Evolutionary conservation across 2,888 invertebrate genomes (phyloP).

Genomic region (Microctonus hyperodae): DNA sequence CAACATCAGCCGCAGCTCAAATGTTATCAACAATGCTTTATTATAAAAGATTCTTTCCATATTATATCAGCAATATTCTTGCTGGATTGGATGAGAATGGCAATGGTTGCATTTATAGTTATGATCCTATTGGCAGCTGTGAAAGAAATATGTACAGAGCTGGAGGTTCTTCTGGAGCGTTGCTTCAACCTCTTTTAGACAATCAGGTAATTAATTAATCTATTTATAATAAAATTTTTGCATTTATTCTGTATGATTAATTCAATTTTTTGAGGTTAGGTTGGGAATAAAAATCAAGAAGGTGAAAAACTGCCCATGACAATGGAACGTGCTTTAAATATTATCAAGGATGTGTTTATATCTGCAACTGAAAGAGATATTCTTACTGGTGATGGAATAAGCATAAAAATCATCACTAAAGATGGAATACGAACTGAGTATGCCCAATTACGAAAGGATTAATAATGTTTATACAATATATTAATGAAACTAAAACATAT

Average conservation of each 20-base stretch:
- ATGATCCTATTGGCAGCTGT: conserved; percentile 97
- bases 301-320: conserved; percentile 70
- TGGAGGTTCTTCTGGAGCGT: conserved; percentile 87
- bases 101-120: conserved; percentile 93
- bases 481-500: neutral
- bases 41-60: conserved; percentile 97
- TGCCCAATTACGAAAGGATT: conserved; percentile 81
- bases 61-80: conserved; percentile 93
- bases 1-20: conserved; percentile 91
- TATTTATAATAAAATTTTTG: neutral
- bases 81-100: conserved; percentile 94
- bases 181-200: conserved; percentile 94
- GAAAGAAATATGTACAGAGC: conserved; percentile 86
- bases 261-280: too few species aligned
- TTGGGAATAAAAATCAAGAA: conserved; percentile 87
- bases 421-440: conserved; percentile 79
- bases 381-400: conserved; percentile 92
- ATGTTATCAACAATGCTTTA: conserved; percentile 96
- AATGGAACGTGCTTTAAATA: conserved; percentile 80
- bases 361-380: conserved; percentile 98
- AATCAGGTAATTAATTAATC: conserved; percentile 74
- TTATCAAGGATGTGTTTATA: conserved; percentile 95
- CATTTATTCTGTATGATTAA: conserved; percentile 32
- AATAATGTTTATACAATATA: conserved; percentile 52
- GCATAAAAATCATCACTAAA: conserved; percentile 86